Base-by-base conservation (phyloP, 2,797 vertebrate genomes). In the Coilia nasus region DNA sequence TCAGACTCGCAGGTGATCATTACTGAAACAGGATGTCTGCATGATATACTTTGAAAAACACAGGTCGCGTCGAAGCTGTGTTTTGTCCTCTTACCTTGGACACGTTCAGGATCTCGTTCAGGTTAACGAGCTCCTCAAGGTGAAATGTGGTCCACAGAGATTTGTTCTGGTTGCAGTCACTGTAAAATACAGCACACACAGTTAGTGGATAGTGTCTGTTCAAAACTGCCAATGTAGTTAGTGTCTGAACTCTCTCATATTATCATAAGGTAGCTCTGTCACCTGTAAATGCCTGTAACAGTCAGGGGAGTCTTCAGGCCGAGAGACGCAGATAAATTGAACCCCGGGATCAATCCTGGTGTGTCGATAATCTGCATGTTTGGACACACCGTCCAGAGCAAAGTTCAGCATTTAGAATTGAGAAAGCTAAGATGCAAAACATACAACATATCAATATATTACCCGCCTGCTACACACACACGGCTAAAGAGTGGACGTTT, bases 61-160 rank as follows among this genome's bases (percentile, higher is more conserved):
- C 25, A 35, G 28, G 67, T 75, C 3, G 56, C 17, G 67, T 62
- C 21, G n/a, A 4, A 62, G 25, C 11, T 28, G 64, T 31, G 25
- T 31, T 71, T 71, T 75, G 12, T 3, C 25, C 81, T 85, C 92
- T 92, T 88, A 97, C 97, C 90, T 95, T 88, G 19, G 95, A 95
- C 54, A 97, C 90, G 82, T 97, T 94, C 71, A 98, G 91, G 62
- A 93, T 17, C 0, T 93, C 31, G 0, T 94, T 92, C 7, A 98
- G 92, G 84, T 96, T 41, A 28, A 96, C 7, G 0, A 85, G 0
- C 17, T 96, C 88, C 25, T 91, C 60, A 87, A 98, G 87, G 47
- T 93, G 93, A 46, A 98, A 86, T 0, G 89, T 90, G 64, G 89
- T 92, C 97, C 97, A 98, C 84, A 97, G 62, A 56, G 97, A 47